A percentile compares a stretch with the other conserved stretches of the same genome.
phyloP scores from a whole-genome alignment of 2,113 vertebrate genomes.

The Herpetotheres cachinnans region DNA sequence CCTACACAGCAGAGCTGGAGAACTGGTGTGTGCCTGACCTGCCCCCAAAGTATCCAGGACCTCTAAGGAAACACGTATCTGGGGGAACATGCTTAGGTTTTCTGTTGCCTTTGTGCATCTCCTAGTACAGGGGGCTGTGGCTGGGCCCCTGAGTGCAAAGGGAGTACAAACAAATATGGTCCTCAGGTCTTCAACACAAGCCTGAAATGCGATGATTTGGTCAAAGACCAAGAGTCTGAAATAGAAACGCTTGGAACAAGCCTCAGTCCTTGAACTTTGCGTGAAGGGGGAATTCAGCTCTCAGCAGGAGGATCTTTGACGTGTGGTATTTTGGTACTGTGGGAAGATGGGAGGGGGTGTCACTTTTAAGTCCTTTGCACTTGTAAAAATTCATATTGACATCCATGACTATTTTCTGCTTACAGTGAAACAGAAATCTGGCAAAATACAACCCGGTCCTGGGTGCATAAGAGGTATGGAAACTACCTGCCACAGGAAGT shows the following conservation, averaged over 20 bases:
- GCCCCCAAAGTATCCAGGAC: neutral
- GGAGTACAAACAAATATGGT: neutral
- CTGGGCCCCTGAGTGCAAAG: neutral
- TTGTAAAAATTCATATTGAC: neutral
- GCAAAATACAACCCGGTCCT: neutral
- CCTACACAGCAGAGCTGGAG: neutral
- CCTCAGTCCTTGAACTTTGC: neutral
- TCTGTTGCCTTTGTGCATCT: neutral
- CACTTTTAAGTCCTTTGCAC: neutral
- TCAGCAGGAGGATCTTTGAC: slow-evolving; percentile 23
- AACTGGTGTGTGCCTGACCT: neutral
- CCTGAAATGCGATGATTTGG: slow-evolving; percentile 4
- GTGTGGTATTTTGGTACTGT: slow-evolving; percentile 30
- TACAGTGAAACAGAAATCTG: neutral
- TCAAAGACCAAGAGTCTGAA: slow-evolving; percentile 51
- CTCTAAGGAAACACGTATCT: neutral
- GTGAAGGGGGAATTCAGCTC: slow-evolving; percentile 26
- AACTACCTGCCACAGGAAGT: neutral
- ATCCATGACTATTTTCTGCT: neutral
- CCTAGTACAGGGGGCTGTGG: neutral
- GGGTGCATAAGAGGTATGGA: neutral
- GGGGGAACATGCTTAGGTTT: neutral
- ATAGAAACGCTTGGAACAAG: slow-evolving; percentile 39
- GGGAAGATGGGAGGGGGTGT: neutral
- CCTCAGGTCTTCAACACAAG: slow-evolving; percentile 9